Conservation (phyloP, 2,113 vertebrate species). For the Erythrocebus patas region DNA sequence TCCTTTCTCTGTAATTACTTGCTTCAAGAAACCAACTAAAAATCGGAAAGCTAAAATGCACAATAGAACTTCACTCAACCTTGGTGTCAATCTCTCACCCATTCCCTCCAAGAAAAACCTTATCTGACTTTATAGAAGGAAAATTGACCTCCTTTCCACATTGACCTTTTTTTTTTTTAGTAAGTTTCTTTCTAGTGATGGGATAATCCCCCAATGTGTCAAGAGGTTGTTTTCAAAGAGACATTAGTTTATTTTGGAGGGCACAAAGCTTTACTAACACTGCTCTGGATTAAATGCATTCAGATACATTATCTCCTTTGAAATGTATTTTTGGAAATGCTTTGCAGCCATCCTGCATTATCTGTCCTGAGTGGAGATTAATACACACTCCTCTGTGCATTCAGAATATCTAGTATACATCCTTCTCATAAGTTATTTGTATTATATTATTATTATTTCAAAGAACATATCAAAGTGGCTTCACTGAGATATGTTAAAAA, state of each 20-base stretch:
- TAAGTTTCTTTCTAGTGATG: neutral
- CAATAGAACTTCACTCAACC: constrained; percentile 6
- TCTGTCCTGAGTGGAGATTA: constrained; percentile 50
- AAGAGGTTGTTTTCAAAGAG: constrained; percentile 48
- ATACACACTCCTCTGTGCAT: neutral
- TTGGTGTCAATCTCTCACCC: neutral
- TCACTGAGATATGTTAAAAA: constrained; percentile 29
- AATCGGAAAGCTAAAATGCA: constrained; percentile 38
- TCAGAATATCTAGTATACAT: constrained; percentile 24
- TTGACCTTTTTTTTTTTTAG: constrained; percentile 33
- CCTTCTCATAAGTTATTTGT: neutral
- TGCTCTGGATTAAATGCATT: constrained; percentile 43
- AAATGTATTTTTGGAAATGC: constrained; percentile 53
- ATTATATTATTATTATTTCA: constrained; percentile 38
- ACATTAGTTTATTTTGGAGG: constrained; percentile 33
- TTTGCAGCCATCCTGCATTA: constrained; percentile 34
- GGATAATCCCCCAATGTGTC: neutral
- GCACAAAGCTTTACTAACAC: neutral
- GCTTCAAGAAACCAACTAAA: constrained; percentile 11
- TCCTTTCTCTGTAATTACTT: constrained; percentile 28
- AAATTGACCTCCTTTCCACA: neutral
- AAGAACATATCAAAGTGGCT: neutral
- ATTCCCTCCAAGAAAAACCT: neutral
- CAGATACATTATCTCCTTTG: constrained; percentile 55
- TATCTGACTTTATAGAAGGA: neutral